Conservation (phyloP, 2,113 vertebrate species). For the Artemisiospiza belli region DNA sequence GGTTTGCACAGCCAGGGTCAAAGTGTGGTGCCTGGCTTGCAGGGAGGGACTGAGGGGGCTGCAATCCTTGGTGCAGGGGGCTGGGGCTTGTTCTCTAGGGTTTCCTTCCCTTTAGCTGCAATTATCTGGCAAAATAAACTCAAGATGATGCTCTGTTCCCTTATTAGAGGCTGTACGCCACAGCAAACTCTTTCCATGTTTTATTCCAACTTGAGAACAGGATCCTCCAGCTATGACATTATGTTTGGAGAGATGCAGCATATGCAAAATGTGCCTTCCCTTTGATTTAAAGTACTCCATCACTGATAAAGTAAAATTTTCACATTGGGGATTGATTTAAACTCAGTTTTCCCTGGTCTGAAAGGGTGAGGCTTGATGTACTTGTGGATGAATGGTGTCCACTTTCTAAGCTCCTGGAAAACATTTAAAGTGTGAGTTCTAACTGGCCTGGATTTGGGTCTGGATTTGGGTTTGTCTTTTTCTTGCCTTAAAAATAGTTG, state of each 20-base stretch:
- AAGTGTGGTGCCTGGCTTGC: not conserved
- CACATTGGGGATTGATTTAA: not conserved
- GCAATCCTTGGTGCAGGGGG: accelerated
- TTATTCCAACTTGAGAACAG: not conserved
- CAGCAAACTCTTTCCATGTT: not conserved
- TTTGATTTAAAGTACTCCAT: not conserved
- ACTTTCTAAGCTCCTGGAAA: not conserved
- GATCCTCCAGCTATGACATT: not conserved
- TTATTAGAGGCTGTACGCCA: not conserved
- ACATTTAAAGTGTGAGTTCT: not conserved
- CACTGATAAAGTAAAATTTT: not conserved
- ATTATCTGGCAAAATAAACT: not conserved
- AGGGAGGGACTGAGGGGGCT: not conserved
- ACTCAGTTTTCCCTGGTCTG: not conserved
- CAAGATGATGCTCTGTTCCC: not conserved
- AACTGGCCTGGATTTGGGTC: not conserved
- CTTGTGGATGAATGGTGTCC: not conserved
- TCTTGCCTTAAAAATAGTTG: not conserved
- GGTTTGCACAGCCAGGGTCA: not conserved
- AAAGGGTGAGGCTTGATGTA: not conserved
- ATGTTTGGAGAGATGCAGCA: not conserved
- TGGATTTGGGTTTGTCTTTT: not conserved
- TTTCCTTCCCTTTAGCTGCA: not conserved
- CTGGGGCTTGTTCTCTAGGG: not conserved
- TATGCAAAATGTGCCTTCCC: not conserved